Conservation (phyloP, 2,113 vertebrate species). For the Phrynosoma blainvillii region DNA sequence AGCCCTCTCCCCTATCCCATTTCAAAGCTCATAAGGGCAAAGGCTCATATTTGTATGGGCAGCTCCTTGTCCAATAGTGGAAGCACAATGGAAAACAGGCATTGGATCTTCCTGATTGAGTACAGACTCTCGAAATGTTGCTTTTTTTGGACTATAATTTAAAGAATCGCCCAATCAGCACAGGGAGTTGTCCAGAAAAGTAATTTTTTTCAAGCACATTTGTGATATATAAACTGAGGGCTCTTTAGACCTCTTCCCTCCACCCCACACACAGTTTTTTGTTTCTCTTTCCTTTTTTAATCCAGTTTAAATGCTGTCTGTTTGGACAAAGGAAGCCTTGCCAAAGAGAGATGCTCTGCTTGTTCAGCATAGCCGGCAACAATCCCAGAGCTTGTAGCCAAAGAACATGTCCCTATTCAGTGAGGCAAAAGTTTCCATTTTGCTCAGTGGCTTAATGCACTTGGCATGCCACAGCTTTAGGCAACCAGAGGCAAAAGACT, state of each 20-base stretch:
- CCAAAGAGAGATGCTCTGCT: neutral
- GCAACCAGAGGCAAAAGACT: constrained; percentile 40
- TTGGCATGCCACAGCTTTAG: constrained; percentile 17
- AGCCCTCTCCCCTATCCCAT: neutral
- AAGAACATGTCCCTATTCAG: neutral
- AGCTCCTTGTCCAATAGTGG: neutral
- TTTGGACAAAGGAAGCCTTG: neutral
- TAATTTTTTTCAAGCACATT: too few relatives aligned
- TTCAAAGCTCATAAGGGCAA: neutral
- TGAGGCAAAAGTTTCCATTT: neutral
- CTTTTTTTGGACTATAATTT: too few relatives aligned
- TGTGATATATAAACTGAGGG: neutral
- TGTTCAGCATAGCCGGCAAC: neutral
- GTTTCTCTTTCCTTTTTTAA: neutral
- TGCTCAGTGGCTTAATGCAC: neutral
- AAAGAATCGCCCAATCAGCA: too few relatives aligned
- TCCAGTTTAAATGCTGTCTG: neutral
- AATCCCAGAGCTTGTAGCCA: neutral
- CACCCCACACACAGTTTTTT: neutral
- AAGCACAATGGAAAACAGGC: neutral
- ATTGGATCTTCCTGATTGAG: neutral
- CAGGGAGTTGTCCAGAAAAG: too few relatives aligned
- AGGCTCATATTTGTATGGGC: neutral
- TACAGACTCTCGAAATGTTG: too few relatives aligned
- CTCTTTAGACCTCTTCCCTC: neutral